These are phyloP conservation scores for Apodemus sylvaticus DNA, from an alignment of 2,113 vertebrate genomes.

Conservation along the genomic window DNA sequence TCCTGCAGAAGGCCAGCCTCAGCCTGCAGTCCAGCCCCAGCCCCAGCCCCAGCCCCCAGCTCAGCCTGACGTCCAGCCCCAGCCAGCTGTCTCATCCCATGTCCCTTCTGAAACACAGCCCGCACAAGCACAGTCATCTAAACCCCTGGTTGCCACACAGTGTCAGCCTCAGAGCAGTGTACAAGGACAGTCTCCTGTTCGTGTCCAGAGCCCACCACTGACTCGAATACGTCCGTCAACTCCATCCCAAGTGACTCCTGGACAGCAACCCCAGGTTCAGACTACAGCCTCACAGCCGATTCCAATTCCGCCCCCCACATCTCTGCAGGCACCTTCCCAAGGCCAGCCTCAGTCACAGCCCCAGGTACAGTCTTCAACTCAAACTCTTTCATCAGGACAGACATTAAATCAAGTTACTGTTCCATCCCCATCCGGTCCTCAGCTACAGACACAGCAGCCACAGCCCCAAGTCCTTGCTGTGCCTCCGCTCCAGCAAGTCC, in stretches of 20 bases:
- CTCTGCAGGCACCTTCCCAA: slow-evolving; percentile 88
- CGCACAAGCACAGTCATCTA: slow-evolving; percentile 65
- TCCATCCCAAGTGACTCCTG: slow-evolving; percentile 83
- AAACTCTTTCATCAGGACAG: slow-evolving; percentile 82
- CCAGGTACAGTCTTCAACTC: slow-evolving; percentile 86
- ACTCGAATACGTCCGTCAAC: slow-evolving; percentile 80
- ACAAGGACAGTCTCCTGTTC: slow-evolving; percentile 82
- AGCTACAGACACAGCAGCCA: slow-evolving; percentile 89
- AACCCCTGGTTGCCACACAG: slow-evolving; percentile 80
- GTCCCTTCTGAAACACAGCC: slow-evolving; percentile 81
- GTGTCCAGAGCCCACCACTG: slow-evolving; percentile 80
- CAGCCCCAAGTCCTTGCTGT: slow-evolving; percentile 90
- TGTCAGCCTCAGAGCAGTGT: slow-evolving; percentile 86
- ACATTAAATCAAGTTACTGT: slow-evolving; percentile 85
- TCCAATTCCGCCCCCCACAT: slow-evolving; percentile 83
- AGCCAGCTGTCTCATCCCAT: slow-evolving; percentile 68
- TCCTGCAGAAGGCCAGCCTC: slow-evolving; percentile 85
- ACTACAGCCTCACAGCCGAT: slow-evolving; percentile 82
- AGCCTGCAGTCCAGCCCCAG: slow-evolving; percentile 75
- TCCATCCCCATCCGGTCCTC: slow-evolving; percentile 85
- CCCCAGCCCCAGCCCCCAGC: slow-evolving; percentile 79
- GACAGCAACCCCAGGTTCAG: slow-evolving; percentile 86
- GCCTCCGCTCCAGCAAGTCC: slow-evolving; percentile 92
- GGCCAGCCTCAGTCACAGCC: slow-evolving; percentile 86
- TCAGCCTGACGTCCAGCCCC: slow-evolving; percentile 80